A percentile compares a stretch with the other conserved stretches of the same genome.
These are phyloP conservation scores for Xyliphius kryptos DNA, from an alignment of 2,113 vertebrate genomes.

Conservation along the genomic window DNA sequence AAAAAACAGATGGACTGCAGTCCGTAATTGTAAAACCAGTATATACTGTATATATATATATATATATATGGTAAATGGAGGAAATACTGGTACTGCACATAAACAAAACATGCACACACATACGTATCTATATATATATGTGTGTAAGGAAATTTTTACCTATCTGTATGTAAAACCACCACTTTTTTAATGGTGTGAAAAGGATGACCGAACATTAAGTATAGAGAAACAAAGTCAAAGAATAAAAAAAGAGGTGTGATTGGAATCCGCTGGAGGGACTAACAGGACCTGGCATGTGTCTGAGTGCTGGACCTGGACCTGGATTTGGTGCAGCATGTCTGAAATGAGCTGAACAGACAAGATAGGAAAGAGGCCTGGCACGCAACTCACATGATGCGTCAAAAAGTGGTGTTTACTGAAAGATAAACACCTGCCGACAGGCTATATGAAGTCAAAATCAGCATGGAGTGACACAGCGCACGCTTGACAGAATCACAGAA, in stretches of 20 bases:
- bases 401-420: slow-evolving; percentile 18
- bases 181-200: slow-evolving; percentile 1
- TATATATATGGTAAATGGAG: too few relatives aligned
- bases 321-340: slow-evolving; percentile 12
- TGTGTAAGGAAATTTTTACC: too few relatives aligned
- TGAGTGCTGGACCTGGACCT: slow-evolving; percentile 35
- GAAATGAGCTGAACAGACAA: slow-evolving; percentile 34
- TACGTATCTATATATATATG: too few relatives aligned
- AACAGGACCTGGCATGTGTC: slow-evolving; percentile 45
- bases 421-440: slow-evolving; percentile 28
- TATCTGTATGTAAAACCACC: too few relatives aligned
- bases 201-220: slow-evolving; percentile 17
- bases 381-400: slow-evolving; percentile 37
- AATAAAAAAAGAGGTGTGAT: slow-evolving; percentile 11
- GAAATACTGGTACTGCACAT: too few relatives aligned
- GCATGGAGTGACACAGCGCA: background rate
- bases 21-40: too few relatives aligned
- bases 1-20: too few relatives aligned
- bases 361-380: slow-evolving; percentile 22
- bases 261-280: slow-evolving; percentile 36
- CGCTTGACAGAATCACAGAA: background rate
- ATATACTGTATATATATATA: too few relatives aligned
- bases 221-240: slow-evolving; percentile 16
- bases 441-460: background rate
- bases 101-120: too few relatives aligned